Percentiles rank a stretch among this genome's conserved stretches.
Evolutionary conservation across 1,140 invertebrate genomes (phyloP).

Genomic region (Achroia grisella): DNA sequence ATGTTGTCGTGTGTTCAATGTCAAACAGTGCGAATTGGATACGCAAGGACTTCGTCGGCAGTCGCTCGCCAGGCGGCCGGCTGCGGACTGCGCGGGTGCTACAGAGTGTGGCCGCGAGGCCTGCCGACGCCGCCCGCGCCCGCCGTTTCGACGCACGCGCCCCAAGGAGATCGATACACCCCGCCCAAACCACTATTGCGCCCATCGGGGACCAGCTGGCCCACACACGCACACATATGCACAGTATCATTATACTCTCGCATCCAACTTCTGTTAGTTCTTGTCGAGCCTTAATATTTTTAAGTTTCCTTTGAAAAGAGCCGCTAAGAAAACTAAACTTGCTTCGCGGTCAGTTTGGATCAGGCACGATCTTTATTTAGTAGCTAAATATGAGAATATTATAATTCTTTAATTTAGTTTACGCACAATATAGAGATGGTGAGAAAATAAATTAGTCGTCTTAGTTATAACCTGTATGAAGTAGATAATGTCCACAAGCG

Average conservation of each 20-base stretch:
- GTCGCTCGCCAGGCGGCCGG: constrained; percentile 54
- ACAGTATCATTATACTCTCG: constrained; percentile 31
- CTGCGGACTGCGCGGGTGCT: constrained; percentile 60
- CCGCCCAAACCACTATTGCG: constrained; percentile 48
- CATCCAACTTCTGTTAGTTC: constrained; percentile 29
- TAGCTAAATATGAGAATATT: too few relatives aligned
- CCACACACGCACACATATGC: constrained; percentile 24
- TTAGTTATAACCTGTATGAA: too few relatives aligned
- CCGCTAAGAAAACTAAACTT: constrained; percentile 16
- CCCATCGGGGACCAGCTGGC: constrained; percentile 27
- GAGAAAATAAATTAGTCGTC: too few relatives aligned
- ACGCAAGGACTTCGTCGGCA: constrained; percentile 18
- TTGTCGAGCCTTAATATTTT: constrained; percentile 38
- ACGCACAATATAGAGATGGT: too few relatives aligned
- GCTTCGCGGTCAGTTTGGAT: constrained; percentile 8
- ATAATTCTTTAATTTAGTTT: too few relatives aligned
- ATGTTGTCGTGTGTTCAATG: constrained; percentile 56
- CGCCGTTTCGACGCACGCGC: constrained; percentile 56
- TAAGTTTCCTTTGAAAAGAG: constrained; percentile 14
- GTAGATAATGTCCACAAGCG: too few relatives aligned
- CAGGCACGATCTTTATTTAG: not conserved
- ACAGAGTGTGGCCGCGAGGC: constrained; percentile 30
- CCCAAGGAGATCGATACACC: constrained; percentile 64
- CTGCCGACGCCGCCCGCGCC: constrained; percentile 36
- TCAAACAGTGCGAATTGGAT: constrained; percentile 32